These are phyloP conservation scores for Solenodon paradoxus DNA, from an alignment of 2,113 vertebrate species.

Conservation along the genomic window DNA sequence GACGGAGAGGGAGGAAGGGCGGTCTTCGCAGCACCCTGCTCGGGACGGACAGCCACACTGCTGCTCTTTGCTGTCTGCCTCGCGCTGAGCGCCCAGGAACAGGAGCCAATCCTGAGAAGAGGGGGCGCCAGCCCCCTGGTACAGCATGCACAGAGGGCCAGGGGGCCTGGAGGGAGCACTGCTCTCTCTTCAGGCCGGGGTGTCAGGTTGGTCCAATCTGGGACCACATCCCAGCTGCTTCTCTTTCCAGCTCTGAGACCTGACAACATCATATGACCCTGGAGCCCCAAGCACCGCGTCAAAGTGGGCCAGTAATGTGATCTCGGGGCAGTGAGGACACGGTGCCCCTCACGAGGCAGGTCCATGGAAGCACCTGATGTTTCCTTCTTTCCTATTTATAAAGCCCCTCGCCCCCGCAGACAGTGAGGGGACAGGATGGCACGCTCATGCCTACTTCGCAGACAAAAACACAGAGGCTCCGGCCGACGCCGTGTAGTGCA, in stretches of 20 bases:
- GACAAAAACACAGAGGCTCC: not conserved
- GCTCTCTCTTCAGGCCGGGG: not conserved
- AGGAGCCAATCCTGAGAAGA: no score
- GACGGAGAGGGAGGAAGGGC: no score
- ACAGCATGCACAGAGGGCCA: no score
- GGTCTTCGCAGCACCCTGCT: no score
- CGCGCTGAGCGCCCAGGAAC: no score
- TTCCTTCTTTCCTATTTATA: not conserved
- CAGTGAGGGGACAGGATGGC: not conserved
- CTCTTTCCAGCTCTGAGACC: not conserved
- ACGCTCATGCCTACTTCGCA: not conserved
- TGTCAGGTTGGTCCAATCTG: not conserved
- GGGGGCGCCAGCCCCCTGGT: no score
- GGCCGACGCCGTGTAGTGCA: no score
- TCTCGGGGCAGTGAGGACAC: not conserved
- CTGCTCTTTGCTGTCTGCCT: no score
- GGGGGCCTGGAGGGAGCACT: no score
- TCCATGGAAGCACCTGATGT: not conserved
- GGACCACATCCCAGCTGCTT: not conserved
- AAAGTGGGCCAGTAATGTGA: not conserved
- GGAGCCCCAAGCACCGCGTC: not conserved
- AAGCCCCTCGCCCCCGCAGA: not conserved
- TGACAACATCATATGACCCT: not conserved
- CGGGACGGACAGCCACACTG: no score
- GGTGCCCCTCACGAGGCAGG: not conserved